Conservation (phyloP, 2,113 vertebrate genomes). For the Scophthalmus maximus region DNA sequence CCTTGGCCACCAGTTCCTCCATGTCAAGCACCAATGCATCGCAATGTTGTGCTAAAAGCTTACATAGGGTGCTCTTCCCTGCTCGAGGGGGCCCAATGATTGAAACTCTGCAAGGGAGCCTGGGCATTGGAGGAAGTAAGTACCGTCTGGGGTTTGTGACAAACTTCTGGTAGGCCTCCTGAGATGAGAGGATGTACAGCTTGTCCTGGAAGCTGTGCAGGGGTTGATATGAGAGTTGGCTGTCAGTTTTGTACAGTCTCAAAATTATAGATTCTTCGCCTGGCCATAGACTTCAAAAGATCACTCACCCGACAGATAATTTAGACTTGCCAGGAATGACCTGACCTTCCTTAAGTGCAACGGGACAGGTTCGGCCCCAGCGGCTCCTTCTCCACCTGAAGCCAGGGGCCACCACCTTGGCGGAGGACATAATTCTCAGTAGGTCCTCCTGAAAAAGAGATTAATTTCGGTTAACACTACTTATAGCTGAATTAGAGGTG, state of each 20-base stretch:
- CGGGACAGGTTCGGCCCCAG: slow-evolving; percentile 90
- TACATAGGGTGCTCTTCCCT: slow-evolving; percentile 88
- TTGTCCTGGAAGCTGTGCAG: slow-evolving; percentile 91
- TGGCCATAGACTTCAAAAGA: not conserved
- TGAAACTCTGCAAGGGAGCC: slow-evolving; percentile 88
- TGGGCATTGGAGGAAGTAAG: slow-evolving; percentile 92
- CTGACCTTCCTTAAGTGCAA: slow-evolving; percentile 88
- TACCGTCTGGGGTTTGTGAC: slow-evolving; percentile 87
- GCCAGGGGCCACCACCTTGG: slow-evolving; percentile 80
- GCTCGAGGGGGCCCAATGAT: slow-evolving; percentile 86
- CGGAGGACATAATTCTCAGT: slow-evolving; percentile 80
- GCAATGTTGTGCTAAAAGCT: slow-evolving; percentile 85
- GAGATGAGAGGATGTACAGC: slow-evolving; percentile 89
- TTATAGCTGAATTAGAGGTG: not conserved
- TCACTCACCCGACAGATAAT: slow-evolving; percentile 87
- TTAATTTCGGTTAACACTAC: not conserved
- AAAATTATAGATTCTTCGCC: not conserved
- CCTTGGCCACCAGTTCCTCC: slow-evolving; percentile 71
- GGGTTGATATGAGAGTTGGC: not conserved
- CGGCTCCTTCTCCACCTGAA: slow-evolving; percentile 91
- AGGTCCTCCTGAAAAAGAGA: slow-evolving; percentile 86
- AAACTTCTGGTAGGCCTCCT: slow-evolving; percentile 86
- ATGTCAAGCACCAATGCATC: slow-evolving; percentile 87
- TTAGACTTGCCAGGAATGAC: slow-evolving; percentile 83
- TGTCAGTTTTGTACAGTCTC: not conserved